phyloP scores from a whole-genome alignment of 2,797 vertebrate genomes.

The Pangasius sanitwongsei region DNA sequence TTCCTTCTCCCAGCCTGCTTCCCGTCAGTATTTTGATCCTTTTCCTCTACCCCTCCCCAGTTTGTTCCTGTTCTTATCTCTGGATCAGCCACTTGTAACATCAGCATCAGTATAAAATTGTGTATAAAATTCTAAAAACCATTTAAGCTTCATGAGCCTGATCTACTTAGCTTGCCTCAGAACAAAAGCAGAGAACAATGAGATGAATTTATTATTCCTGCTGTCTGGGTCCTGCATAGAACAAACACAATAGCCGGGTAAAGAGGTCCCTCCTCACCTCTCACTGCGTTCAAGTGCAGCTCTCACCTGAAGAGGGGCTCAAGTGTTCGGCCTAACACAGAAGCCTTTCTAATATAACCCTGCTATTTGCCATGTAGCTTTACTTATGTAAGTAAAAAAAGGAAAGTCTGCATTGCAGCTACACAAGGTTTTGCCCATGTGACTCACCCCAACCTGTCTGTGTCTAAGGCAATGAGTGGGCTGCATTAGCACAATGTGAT shows the following conservation, averaged over 20 bases:
- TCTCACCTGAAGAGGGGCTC: slow-evolving; percentile 56
- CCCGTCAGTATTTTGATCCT: neutral
- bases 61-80: slow-evolving; percentile 24
- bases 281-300: slow-evolving; percentile 41
- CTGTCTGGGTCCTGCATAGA: slow-evolving; percentile 39
- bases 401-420: slow-evolving; percentile 38
- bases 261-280: slow-evolving; percentile 40
- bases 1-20: slow-evolving; percentile 26
- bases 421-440: slow-evolving; percentile 38
- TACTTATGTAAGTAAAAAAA: slow-evolving; percentile 14
- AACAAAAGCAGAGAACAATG: slow-evolving; percentile 56
- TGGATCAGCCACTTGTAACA: slow-evolving; percentile 47
- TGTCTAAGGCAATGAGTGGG: slow-evolving; percentile 15
- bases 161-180: slow-evolving; percentile 24
- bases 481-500: slow-evolving; percentile 31
- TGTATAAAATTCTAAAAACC: slow-evolving; percentile 27
- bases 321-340: slow-evolving; percentile 53
- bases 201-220: slow-evolving; percentile 57
- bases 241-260: slow-evolving; percentile 52
- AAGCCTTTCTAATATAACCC: slow-evolving; percentile 50
- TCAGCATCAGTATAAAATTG: slow-evolving; percentile 39
- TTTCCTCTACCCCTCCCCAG: neutral
- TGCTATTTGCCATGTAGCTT: slow-evolving; percentile 30
- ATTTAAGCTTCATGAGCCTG: slow-evolving; percentile 23
- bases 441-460: slow-evolving; percentile 41